Percentiles rank a stretch among this genome's conserved stretches.
Evolutionary conservation across 2,797 vertebrate species (phyloP).

Genomic region (Enteromius afrohamiltoni): DNA sequence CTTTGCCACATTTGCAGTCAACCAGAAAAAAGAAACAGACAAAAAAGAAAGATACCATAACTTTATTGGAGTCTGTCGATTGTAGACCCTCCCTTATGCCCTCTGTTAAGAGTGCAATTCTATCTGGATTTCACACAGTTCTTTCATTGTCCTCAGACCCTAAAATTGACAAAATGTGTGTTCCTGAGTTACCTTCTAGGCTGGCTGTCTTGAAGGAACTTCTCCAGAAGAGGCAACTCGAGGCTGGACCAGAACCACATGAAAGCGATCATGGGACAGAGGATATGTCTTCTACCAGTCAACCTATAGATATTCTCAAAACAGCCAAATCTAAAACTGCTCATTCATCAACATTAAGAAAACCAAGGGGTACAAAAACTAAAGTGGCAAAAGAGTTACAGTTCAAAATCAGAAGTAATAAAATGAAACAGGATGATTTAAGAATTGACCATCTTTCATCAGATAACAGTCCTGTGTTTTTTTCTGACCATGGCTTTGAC

Average conservation of each 20-base stretch:
- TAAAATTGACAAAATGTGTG: constrained; percentile 74
- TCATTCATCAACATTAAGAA: constrained; percentile 76
- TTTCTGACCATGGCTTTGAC: constrained; percentile 90
- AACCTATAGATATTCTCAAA: constrained; percentile 73
- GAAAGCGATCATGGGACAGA: constrained; percentile 65
- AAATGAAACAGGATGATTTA: constrained; percentile 68
- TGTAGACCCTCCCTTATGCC: constrained; percentile 16
- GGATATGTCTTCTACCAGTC: constrained; percentile 67
- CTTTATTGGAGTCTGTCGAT: constrained; percentile 58
- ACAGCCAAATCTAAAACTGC: constrained; percentile 77
- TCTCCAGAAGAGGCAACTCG: constrained; percentile 89
- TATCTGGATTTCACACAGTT: constrained; percentile 38
- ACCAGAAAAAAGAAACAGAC: constrained; percentile 63
- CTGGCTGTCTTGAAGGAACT: constrained; percentile 92
- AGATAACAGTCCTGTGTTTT: constrained; percentile 82
- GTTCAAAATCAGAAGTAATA: constrained; percentile 79
- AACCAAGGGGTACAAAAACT: constrained; percentile 80
- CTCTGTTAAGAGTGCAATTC: constrained; percentile 41
- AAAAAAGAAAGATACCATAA: constrained; percentile 79
- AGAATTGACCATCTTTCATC: constrained; percentile 77
- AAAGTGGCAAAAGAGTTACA: constrained; percentile 79
- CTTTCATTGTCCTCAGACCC: constrained; percentile 49
- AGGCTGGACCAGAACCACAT: constrained; percentile 73
- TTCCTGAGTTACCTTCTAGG: constrained; percentile 85
- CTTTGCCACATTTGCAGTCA: constrained; percentile 69